Conservation (phyloP, 2,113 vertebrate species). For the Spheniscus mendiculus region DNA sequence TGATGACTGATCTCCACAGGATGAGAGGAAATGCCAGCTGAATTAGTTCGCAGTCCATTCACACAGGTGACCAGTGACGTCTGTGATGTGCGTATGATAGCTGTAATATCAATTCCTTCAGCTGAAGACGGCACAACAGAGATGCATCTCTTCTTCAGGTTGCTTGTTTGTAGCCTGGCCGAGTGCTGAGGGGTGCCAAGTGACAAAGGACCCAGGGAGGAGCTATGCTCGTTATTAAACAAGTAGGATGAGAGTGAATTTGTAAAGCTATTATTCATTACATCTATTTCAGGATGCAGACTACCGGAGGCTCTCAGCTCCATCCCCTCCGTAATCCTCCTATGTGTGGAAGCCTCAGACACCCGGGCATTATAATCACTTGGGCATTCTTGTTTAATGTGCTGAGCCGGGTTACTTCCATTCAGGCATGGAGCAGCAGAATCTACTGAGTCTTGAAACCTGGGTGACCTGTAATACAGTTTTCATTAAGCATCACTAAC, state of each 20-base stretch:
- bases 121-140: constrained; percentile 76
- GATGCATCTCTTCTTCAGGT: constrained; percentile 84
- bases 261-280: constrained; percentile 76
- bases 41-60: constrained; percentile 82
- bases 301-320: constrained; percentile 61
- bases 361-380: constrained; percentile 78
- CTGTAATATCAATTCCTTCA: constrained; percentile 83
- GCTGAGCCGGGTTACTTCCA: constrained; percentile 73
- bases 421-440: constrained; percentile 75
- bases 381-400: constrained; percentile 90
- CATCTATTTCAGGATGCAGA: constrained; percentile 68
- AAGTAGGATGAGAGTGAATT: constrained; percentile 81
- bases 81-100: constrained; percentile 88
- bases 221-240: constrained; percentile 91
- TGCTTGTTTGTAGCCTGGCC: constrained; percentile 79
- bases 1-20: constrained; percentile 73
- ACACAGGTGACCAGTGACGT: constrained; percentile 87
- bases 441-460: constrained; percentile 72
- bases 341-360: constrained; percentile 56
- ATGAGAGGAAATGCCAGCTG: constrained; percentile 76
- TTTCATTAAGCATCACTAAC: constrained; percentile 24
- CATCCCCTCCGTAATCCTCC: constrained; percentile 73
- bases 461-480: constrained; percentile 79
- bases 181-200: constrained; percentile 83
- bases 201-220: constrained; percentile 84